Percentiles rank a stretch among this genome's conserved stretches.
phyloP scores from a whole-genome alignment of 2,888 invertebrate species.

The Polydrusus cervinus region DNA sequence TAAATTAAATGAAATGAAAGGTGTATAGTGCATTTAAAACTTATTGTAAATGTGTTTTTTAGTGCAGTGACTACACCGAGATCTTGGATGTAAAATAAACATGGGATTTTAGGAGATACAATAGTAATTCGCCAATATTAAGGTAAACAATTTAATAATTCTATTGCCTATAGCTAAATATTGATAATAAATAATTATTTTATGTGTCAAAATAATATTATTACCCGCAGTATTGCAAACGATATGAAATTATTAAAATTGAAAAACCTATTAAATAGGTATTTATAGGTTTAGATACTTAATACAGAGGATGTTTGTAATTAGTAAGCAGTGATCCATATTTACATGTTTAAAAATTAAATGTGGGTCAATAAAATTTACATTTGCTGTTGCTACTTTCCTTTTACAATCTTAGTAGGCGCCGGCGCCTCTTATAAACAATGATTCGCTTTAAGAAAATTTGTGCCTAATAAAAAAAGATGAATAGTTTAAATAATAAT shows the following conservation, averaged over 20 bases:
- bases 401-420: neutral
- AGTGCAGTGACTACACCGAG: conserved; percentile 5
- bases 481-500: no score
- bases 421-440: neutral
- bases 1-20: conserved; percentile 10
- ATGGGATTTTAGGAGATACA: neutral
- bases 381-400: neutral
- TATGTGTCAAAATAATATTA: neutral
- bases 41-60: neutral
- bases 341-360: neutral
- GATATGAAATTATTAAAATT: no score
- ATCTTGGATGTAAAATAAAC: neutral
- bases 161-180: neutral
- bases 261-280: no score
- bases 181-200: neutral
- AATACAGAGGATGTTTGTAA: neutral
- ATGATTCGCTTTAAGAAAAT: no score
- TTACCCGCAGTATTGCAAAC: no score
- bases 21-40: neutral
- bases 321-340: neutral
- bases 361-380: conserved; percentile 6
- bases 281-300: no score
- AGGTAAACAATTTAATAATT: neutral
- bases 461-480: no score
- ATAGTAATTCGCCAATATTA: neutral